Evolutionary conservation across 2,113 vertebrate species (phyloP), one percentile per base, ranked within the genome.

Genomic region (Gopherus flavomarginatus): DNA sequence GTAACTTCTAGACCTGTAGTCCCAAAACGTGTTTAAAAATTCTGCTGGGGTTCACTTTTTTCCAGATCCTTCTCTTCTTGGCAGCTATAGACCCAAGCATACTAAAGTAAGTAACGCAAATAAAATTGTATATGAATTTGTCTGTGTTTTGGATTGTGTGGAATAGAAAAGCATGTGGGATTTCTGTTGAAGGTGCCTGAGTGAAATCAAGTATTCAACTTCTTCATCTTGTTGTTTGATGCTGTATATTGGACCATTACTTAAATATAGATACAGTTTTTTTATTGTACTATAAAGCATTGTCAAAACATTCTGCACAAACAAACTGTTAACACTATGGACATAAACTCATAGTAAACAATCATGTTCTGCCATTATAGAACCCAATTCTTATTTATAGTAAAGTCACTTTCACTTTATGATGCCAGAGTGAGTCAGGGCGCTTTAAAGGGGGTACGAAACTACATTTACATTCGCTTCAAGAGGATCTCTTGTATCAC

Each of bases 41-140:
- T 38, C 84, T 94, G 13, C 90, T 85, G 79, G 65, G 10, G 77
- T 11, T 65, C 59, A 72, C 97, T 38, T 92, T 96, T 98, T 98
- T 96, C 91, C 94, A 99, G 99, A 99, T 97, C 81, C 97, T 79
- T 98, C 98, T 93, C 98, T 98, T 83, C 94, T 97, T 3, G 95
- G 98, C 96, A 99, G 98, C 94, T 98, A 98, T 97, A 98, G 98
- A 97, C 95, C 98, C 86, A 98, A 97, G 97, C 91, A 98, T 95
- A 78, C 95, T 80, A 96, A 95, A 97, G 99, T 99, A 93, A 99
- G 98, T 98, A 92, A 22, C 88, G 31, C 57, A 57, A 93, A 47
- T 91, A 49, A 24, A 89, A 4, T 31, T 91, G 52, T 57, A 82
- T 92, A 6, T 11, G 57, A 38, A 59, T 50, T 85, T 2, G 3